Evolutionary conservation across 2,113 vertebrate species (phyloP).

Genomic region (Myocastor coypus): DNA sequence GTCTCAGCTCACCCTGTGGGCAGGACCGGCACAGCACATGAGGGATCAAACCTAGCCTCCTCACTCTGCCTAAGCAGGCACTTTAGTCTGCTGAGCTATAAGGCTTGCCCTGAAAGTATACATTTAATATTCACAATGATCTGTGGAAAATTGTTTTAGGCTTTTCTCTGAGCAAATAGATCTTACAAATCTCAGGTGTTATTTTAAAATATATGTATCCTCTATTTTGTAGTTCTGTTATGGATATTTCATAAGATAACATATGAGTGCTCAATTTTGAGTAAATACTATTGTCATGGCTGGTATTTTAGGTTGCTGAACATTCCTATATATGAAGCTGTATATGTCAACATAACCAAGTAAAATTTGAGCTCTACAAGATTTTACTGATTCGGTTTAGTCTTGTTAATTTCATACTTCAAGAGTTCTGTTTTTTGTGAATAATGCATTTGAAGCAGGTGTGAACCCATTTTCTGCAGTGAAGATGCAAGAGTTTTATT

Average conservation of each 20-base stretch:
- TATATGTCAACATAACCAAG: not conserved
- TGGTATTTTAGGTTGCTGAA: not conserved
- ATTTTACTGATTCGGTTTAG: not conserved
- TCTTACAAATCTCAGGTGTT: not conserved
- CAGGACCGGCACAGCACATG: too few relatives aligned
- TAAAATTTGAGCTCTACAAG: not conserved
- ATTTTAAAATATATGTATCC: not conserved
- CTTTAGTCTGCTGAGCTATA: too few relatives aligned
- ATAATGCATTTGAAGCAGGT: conserved; percentile 24
- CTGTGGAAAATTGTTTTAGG: not conserved
- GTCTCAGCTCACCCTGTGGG: too few relatives aligned
- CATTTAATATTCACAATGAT: not conserved
- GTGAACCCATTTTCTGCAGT: not conserved
- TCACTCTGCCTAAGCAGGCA: too few relatives aligned
- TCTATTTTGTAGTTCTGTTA: not conserved
- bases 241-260: not conserved
- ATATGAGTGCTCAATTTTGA: not conserved
- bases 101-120: not conserved
- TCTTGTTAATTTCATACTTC: not conserved
- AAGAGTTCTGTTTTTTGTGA: not conserved
- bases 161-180: not conserved
- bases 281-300: not conserved
- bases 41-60: too few relatives aligned
- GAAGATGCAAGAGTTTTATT: not conserved
- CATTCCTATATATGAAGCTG: not conserved